phyloP scores from a whole-genome alignment of 2,888 invertebrate species.

The Melolontha melolontha region DNA sequence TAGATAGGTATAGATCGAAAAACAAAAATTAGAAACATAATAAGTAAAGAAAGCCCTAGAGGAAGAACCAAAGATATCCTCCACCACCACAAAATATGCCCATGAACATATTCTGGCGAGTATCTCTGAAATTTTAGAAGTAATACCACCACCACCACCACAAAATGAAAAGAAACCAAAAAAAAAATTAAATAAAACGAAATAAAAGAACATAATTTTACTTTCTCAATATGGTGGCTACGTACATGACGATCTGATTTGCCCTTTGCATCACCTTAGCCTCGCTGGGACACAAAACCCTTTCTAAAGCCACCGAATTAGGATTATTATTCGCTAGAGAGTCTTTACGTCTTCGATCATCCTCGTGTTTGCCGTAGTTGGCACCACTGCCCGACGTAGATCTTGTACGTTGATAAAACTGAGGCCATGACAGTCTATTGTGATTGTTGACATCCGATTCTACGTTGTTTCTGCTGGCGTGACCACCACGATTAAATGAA shows the following conservation, averaged over 20 bases:
- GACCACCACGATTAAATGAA: slow-evolving; percentile 57
- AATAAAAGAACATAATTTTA: slow-evolving; percentile 21
- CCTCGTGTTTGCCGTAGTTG: slow-evolving; percentile 51
- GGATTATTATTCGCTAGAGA: slow-evolving; percentile 58
- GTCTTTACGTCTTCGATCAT: slow-evolving; percentile 65
- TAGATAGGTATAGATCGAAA: background rate
- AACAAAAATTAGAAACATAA: background rate
- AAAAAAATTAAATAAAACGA: slow-evolving; percentile 3
- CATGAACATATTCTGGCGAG: background rate
- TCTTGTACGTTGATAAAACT: slow-evolving; percentile 62
- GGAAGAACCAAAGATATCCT: slow-evolving; percentile 17
- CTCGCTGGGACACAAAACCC: slow-evolving; percentile 73
- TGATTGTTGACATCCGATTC: slow-evolving; percentile 68
- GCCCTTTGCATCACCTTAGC: slow-evolving; percentile 86
- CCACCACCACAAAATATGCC: slow-evolving; percentile 14
- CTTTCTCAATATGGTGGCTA: slow-evolving; percentile 51
- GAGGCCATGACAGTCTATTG: slow-evolving; percentile 72
- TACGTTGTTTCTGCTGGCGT: slow-evolving; percentile 59
- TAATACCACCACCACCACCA: slow-evolving; percentile 19
- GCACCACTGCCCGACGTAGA: slow-evolving; percentile 61
- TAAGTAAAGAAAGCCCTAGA: background rate
- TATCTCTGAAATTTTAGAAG: background rate
- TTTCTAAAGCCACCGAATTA: slow-evolving; percentile 68
- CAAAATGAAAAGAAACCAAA: slow-evolving; percentile 2
- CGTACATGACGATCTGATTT: slow-evolving; percentile 90